Base-by-base conservation (phyloP, 2,888 invertebrate species). In the Merodon equestris region DNA sequence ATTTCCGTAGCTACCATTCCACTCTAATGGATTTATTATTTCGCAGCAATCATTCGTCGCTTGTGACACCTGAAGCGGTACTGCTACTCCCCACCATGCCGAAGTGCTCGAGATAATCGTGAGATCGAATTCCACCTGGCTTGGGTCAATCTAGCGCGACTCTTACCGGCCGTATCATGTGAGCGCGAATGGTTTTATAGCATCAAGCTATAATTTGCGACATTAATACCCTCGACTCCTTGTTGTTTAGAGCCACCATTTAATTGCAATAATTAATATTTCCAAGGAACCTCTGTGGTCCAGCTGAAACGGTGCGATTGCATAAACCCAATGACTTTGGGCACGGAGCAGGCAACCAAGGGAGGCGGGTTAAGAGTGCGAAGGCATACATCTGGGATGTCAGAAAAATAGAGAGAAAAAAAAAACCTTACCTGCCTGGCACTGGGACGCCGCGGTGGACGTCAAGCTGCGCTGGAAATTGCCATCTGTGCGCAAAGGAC, bases 351-450 rank as follows among this genome's bases (percentile, higher is more conserved):
- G 53, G 18, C n/a, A n/a, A n/a, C 9, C 13, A 19, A 9, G n/a
- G 15, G 13, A 15, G 9, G 13, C 38, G 27, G 7, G 3, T 19
- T 19, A 40, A n/a, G 67, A 60, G 74, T 74, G 79, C 73, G 54
- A 74, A 79, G 54, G 79, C 79, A 79, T 79, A 74, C 79, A 79
- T 79, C 79, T 74, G 60, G 40, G 60, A 74, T 74, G 79, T 79
- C 79, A 67, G 51, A 67, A 56, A 54, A 47, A 45, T 27, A 27
- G 7, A 27, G 7, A 27, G 27, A 27, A 27, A 27, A 27, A 27
- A 2, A 7, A 27, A 2, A 27, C 27, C 3, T 7, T 27, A n/a
- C n/a, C n/a, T n/a, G n/a, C n/a, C n/a, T n/a, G n/a, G n/a, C n/a
- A n/a, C n/a, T n/a, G n/a, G n/a, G n/a, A n/a, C 47, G 57, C 53